phyloP scores from a whole-genome alignment of 2,113 vertebrate genomes.

The Tichodroma muraria region DNA sequence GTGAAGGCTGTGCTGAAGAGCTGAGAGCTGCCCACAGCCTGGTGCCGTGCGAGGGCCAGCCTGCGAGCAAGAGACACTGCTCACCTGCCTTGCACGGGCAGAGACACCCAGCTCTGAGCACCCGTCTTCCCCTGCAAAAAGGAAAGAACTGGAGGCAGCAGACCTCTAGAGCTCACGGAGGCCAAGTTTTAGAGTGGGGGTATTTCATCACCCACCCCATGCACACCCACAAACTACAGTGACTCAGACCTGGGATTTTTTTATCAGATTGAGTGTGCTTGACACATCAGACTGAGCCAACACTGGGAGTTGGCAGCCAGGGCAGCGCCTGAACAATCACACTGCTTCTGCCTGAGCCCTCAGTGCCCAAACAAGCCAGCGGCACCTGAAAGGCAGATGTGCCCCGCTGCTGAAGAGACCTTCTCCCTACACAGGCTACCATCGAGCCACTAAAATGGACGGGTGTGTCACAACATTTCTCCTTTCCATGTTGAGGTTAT shows the following conservation, averaged over 20 bases:
- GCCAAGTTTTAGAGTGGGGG: fast-evolving
- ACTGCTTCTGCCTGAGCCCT: not conserved
- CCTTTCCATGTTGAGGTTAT: not conserved
- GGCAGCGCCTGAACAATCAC: not conserved
- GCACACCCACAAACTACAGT: fast-evolving
- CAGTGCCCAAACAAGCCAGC: not conserved
- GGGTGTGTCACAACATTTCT: not conserved
- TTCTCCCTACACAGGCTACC: not conserved
- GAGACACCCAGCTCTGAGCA: not conserved
- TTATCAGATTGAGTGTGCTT: not conserved
- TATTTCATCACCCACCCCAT: fast-evolving
- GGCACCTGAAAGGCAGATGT: not conserved
- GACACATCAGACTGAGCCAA: not conserved
- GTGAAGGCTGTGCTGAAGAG: not conserved
- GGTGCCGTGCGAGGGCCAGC: fast-evolving
- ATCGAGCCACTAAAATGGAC: not conserved
- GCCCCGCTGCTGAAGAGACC: not conserved
- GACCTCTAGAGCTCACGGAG: not conserved
- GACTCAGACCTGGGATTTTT: not conserved
- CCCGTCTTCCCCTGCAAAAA: not conserved
- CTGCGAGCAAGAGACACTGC: fast-evolving
- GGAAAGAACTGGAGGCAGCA: not conserved
- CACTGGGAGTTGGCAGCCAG: not conserved
- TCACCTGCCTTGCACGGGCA: fast-evolving
- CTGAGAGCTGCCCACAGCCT: fast-evolving